Evolutionary conservation across 1,140 invertebrate species (phyloP).

Genomic region (Drosophila parvula): DNA sequence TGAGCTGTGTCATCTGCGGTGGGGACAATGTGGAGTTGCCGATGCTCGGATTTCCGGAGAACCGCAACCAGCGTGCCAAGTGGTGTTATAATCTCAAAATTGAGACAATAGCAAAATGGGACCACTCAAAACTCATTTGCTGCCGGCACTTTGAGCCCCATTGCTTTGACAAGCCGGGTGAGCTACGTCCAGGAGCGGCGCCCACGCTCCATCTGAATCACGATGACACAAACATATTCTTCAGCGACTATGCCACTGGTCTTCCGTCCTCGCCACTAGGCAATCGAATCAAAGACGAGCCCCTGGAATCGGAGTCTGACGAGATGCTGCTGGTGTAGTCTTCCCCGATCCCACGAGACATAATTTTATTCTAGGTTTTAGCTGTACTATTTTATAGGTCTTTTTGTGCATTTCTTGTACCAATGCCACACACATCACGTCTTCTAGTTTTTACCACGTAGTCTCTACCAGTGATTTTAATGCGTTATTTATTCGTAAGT

Average conservation of each 20-base stretch:
- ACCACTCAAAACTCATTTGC: conserved; percentile 63
- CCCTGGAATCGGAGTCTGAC: conserved; percentile 48
- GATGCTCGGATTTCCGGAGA: conserved; percentile 60
- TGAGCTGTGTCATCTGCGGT: conserved; percentile 57
- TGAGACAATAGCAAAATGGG: conserved; percentile 68
- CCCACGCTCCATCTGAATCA: conserved; percentile 69
- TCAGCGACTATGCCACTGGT: conserved; percentile 56
- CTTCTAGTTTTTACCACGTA: conserved; percentile 58
- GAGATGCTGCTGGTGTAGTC: conserved; percentile 59
- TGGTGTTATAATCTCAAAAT: conserved; percentile 77
- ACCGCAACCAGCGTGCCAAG: conserved; percentile 66
- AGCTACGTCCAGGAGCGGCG: conserved; percentile 51
- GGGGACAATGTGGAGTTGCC: conserved; percentile 52
- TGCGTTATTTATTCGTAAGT: conserved; percentile 41
- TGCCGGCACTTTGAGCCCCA: conserved; percentile 64
- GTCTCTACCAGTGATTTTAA: conserved; percentile 51
- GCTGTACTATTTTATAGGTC: conserved; percentile 32
- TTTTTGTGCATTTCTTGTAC: conserved; percentile 34
- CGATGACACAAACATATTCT: conserved; percentile 67
- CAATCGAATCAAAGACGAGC: conserved; percentile 62
- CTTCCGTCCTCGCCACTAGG: conserved; percentile 13
- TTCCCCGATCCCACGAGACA: conserved; percentile 3
- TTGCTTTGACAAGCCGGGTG: conserved; percentile 51
- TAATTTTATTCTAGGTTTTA: conserved; percentile 47
- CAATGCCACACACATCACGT: conserved; percentile 54